A percentile compares a stretch with the other conserved stretches of the same genome.
Evolutionary conservation across 2,888 invertebrate species (phyloP).

Genomic region (Melinaea menophilus): DNA sequence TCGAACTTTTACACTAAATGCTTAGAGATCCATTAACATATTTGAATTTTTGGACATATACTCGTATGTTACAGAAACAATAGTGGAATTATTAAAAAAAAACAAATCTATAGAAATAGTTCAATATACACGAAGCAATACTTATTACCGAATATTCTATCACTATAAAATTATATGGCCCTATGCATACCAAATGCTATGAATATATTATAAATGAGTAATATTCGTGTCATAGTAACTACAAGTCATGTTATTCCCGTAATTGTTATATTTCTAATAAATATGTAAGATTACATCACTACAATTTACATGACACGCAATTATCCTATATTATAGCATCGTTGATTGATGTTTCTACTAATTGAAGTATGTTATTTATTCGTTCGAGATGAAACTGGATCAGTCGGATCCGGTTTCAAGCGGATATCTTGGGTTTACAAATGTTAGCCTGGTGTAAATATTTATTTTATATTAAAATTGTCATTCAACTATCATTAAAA

Average conservation of each 20-base stretch:
- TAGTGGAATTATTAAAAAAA: too few relatives aligned
- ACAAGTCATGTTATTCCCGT: slow-evolving; percentile 1
- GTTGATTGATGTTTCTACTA: slow-evolving; percentile 18
- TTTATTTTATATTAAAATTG: not conserved
- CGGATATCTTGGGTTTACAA: not conserved
- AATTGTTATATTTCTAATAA: slow-evolving; percentile 12
- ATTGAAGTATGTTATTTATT: slow-evolving; percentile 18
- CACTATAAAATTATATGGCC: too few relatives aligned
- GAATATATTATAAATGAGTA: too few relatives aligned
- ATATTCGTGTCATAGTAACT: not conserved
- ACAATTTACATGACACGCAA: slow-evolving; percentile 24
- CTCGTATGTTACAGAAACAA: too few relatives aligned
- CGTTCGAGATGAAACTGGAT: not conserved
- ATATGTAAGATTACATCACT: slow-evolving; percentile 16
- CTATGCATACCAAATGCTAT: too few relatives aligned
- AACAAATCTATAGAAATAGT: too few relatives aligned
- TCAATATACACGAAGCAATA: too few relatives aligned
- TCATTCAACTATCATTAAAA: not conserved
- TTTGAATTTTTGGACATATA: too few relatives aligned
- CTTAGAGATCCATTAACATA: too few relatives aligned
- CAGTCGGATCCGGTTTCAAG: not conserved
- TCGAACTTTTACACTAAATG: too few relatives aligned
- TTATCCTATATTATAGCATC: slow-evolving; percentile 17
- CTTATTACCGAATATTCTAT: too few relatives aligned
- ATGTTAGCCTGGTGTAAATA: not conserved